Conservation (phyloP, 2,888 invertebrate genomes). For the Drosophila borealis region DNA sequence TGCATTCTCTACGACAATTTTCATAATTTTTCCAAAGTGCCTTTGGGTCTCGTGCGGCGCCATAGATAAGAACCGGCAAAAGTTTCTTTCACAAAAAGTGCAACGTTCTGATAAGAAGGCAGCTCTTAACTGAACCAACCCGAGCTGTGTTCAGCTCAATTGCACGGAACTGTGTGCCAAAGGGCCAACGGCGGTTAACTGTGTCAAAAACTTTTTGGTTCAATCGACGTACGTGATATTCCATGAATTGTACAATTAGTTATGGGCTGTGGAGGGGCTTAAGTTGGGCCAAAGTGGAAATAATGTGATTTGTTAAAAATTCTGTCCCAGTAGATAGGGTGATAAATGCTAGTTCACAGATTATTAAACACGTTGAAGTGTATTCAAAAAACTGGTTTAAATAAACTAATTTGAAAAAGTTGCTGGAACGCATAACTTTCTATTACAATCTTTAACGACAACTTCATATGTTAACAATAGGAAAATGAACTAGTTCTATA, state of each 20-base stretch:
- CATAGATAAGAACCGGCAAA: slow-evolving; percentile 62
- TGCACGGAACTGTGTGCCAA: slow-evolving; percentile 29
- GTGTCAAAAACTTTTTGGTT: slow-evolving; percentile 72
- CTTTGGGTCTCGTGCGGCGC: slow-evolving; percentile 53
- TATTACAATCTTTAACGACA: too few relatives aligned
- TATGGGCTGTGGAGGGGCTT: slow-evolving; percentile 1
- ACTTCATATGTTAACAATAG: too few relatives aligned
- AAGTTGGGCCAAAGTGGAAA: slow-evolving; percentile 19
- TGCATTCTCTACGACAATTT: slow-evolving; percentile 71
- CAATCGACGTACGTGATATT: slow-evolving; percentile 54
- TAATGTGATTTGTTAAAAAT: slow-evolving; percentile 20
- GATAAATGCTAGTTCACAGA: not conserved
- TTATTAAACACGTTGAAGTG: not conserved
- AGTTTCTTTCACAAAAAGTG: slow-evolving; percentile 65
- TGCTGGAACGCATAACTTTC: too few relatives aligned
- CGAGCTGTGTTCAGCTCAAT: slow-evolving; percentile 6
- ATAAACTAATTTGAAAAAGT: not conserved
- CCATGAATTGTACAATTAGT: slow-evolving; percentile 49
- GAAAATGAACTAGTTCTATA: not conserved
- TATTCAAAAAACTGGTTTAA: not conserved
- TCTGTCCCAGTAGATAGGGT: not conserved
- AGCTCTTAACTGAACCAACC: slow-evolving; percentile 33
- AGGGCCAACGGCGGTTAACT: slow-evolving; percentile 64
- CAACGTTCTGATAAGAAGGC: slow-evolving; percentile 71
- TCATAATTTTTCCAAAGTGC: slow-evolving; percentile 67